Evolutionary conservation across 2,888 invertebrate genomes (phyloP), one percentile per base, ranked within the genome.

Genomic region (Nephrotoma appendiculata): DNA sequence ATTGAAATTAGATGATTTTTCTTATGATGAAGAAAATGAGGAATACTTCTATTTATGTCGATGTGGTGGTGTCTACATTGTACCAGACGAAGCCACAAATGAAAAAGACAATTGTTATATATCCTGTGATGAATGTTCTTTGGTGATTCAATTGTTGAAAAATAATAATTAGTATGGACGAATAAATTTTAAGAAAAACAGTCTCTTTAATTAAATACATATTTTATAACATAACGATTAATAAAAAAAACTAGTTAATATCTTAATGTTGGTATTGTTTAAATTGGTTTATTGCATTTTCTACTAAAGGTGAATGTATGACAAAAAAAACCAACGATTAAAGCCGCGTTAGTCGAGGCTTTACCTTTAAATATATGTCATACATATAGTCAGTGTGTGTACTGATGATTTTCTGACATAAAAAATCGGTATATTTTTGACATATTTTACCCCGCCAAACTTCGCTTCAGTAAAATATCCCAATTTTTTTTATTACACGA

Each of bases 61-160:
- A 89, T 96, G 96, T 91, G 96, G 96, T 88, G 94, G 94, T 88
- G 92, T 89, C 88, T 91, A 91, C 89, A 88, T 90, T 88, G 88
- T 91, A 86, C 90, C 90, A 88, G 90, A 71, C 2, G 42, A 86
- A 44, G 41, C 71, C 41, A 31, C 42, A 88, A 89, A 89, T 41
- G 90, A 92, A 86, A 86, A 88, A 87, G 90, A 90, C 85, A 92
- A 92, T 89, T 92, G 93, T 89, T 90, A 93, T 88, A 92, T 95
- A 88, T 93, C 93, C 88, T 96, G 96, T 92, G 93, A 94, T 90
- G 95, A 96, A 91, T 96, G 96, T 91, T 95, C 96, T 86, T 94
- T 96, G 90, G 93, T 94, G 89, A 94, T 96, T 12, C 52, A 86
- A 57, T 41, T 86, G 57, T 42, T 48, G 6, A 86, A 86, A n/a